Conservation (phyloP, 2,888 invertebrate genomes). For the Drosophila meridiana region DNA sequence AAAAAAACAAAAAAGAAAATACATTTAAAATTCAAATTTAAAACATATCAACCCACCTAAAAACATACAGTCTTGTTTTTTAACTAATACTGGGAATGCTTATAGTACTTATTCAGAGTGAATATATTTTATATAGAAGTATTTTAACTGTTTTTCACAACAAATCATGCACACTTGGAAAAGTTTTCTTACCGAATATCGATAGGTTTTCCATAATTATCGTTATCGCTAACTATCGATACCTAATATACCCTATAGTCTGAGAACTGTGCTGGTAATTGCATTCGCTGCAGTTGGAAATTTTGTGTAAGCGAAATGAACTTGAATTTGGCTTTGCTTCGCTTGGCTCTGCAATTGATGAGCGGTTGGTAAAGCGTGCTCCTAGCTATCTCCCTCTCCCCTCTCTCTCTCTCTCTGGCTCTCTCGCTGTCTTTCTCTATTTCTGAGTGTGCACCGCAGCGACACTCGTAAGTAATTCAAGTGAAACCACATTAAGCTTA, state of each 20-base stretch:
- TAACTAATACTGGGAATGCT: too few relatives aligned
- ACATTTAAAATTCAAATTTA: too few relatives aligned
- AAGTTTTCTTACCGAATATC: too few relatives aligned
- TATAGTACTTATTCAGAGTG: too few relatives aligned
- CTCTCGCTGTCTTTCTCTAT: background rate
- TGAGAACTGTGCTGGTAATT: conserved; percentile 28
- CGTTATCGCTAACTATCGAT: background rate
- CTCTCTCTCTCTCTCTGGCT: background rate
- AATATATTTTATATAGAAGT: too few relatives aligned
- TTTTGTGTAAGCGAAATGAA: conserved; percentile 67
- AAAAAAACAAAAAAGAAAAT: too few relatives aligned
- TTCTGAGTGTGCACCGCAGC: conserved; percentile 45
- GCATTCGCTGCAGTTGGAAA: conserved; percentile 53
- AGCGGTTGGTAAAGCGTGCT: conserved; percentile 25
- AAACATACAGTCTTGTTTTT: too few relatives aligned
- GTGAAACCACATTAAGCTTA: conserved; percentile 83
- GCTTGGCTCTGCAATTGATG: conserved; percentile 35
- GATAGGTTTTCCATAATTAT: too few relatives aligned
- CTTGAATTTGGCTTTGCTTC: conserved; percentile 54
- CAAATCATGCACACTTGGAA: too few relatives aligned
- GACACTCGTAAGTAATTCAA: conserved; percentile 81
- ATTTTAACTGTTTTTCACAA: too few relatives aligned
- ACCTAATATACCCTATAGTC: background rate
- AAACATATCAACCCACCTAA: too few relatives aligned
- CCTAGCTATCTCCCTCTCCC: background rate